Evolutionary conservation across 2,797 vertebrate species (phyloP).

Genomic region (Zalophus californianus): DNA sequence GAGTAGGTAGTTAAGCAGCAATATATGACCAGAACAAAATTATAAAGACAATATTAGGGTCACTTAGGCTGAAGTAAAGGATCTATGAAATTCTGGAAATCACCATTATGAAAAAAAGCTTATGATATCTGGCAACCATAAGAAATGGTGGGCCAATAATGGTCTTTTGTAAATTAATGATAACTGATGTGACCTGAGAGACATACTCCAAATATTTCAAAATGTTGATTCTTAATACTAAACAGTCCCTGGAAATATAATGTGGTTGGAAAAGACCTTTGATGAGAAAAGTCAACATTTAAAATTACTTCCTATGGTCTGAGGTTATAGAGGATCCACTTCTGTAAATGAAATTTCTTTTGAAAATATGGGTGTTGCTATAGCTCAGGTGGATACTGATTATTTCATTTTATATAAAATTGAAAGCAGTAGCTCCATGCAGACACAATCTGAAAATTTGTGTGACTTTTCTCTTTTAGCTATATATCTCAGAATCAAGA

Average conservation of each 20-base stretch:
- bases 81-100: background rate
- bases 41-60: background rate
- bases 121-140: background rate
- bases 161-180: background rate
- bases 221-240: background rate
- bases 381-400: background rate
- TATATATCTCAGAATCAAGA: background rate
- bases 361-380: background rate
- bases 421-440: background rate
- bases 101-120: background rate
- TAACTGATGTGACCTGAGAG: background rate
- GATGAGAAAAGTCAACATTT: background rate
- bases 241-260: background rate
- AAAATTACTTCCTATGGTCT: background rate
- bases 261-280: conserved; percentile 38
- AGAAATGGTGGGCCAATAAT: background rate
- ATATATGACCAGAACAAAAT: background rate
- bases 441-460: background rate
- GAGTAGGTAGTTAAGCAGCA: background rate
- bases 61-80: background rate
- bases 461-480: background rate
- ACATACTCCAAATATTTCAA: background rate
- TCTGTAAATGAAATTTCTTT: conserved; percentile 39
- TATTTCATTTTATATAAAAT: conserved; percentile 18
- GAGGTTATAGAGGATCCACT: background rate